Evolutionary conservation across 92 coral and sea anemone species (phyloP), one percentile per base, ranked within the genome.

Genomic region (Desmophyllum pertusum): DNA sequence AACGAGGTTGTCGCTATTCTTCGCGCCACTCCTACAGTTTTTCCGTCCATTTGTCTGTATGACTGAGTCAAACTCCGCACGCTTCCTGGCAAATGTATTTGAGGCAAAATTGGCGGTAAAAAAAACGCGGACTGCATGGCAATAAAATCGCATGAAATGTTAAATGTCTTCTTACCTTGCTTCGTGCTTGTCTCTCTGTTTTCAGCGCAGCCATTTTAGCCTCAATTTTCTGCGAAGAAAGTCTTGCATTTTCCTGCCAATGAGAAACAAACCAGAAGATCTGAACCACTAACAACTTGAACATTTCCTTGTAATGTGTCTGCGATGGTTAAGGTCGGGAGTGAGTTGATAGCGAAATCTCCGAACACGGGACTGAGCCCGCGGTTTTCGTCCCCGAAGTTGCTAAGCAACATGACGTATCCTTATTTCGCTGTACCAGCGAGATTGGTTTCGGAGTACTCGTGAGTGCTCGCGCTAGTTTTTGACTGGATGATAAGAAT

Each of bases 181-280:
- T 91, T 61, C 94, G 81, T 6, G 95, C 88, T 71, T 90, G 95
- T 45, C 98, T 93, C 72, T 94, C 99, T 10, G 88, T 70, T 79
- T 80, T 95, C 23, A 94, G 79, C 0, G 98, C 90, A 6, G 88
- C 79, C 99, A 97, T 97, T 37, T 89, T 81, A 19, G 93, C 93
- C 38, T 97, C 98, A 90, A 97, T 81, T 87, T 89, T 95, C 76
- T 94, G 91, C 17, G 97, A 88, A 8, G 99, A 94, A 25, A 97
- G 90, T 74, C 94, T 86, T 11, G 80, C 81, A 46, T 72, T 81
- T 52, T 90, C 93, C 98, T 96, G 11, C 30, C 33, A 59, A 13
- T 45, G 57, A 51, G 11, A 52, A 62, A 41, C 33, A 35, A 35
- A 30, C 30, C 14, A 21, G 33, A 40, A 18, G 17, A 37, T 77